A percentile compares a stretch with the other conserved stretches of the same genome.
These are phyloP conservation scores for Channallabes apus DNA, from an alignment of 2,797 vertebrate species.

Conservation along the genomic window DNA sequence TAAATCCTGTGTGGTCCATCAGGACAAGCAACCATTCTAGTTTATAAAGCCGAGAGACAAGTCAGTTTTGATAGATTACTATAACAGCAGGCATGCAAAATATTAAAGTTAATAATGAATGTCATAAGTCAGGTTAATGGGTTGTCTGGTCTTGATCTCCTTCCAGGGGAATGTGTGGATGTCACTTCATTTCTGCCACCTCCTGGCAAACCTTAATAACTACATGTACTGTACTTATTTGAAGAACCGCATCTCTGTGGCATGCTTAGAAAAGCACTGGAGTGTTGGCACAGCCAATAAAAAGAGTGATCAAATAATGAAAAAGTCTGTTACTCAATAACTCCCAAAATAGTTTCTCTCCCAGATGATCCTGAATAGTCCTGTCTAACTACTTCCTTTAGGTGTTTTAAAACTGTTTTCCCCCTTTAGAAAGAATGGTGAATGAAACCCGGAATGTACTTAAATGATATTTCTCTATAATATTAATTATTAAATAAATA, in stretches of 20 bases:
- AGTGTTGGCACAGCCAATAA: constrained; percentile 36
- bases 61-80: constrained; percentile 45
- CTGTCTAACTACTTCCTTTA: constrained; percentile 26
- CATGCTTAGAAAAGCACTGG: constrained; percentile 28
- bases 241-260: constrained; percentile 43
- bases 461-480: background rate
- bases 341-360: constrained; percentile 39
- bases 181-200: constrained; percentile 66
- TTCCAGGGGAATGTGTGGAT: constrained; percentile 57
- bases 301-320: constrained; percentile 31
- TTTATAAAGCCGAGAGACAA: constrained; percentile 35
- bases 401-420: constrained; percentile 34
- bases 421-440: constrained; percentile 28
- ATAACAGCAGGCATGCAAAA: constrained; percentile 48
- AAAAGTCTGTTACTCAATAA: constrained; percentile 43
- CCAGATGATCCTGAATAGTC: constrained; percentile 46
- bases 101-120: constrained; percentile 58
- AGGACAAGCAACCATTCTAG: constrained; percentile 29
- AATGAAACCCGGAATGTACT: constrained; percentile 28
- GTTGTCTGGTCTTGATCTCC: constrained; percentile 36
- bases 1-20: constrained; percentile 48
- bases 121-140: constrained; percentile 57
- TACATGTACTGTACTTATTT: constrained; percentile 26
- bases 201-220: constrained; percentile 59
- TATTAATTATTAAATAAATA: background rate